These are phyloP conservation scores for Reinhardtius hippoglossoides DNA, from an alignment of 2,113 vertebrate species.

Conservation along the genomic window DNA sequence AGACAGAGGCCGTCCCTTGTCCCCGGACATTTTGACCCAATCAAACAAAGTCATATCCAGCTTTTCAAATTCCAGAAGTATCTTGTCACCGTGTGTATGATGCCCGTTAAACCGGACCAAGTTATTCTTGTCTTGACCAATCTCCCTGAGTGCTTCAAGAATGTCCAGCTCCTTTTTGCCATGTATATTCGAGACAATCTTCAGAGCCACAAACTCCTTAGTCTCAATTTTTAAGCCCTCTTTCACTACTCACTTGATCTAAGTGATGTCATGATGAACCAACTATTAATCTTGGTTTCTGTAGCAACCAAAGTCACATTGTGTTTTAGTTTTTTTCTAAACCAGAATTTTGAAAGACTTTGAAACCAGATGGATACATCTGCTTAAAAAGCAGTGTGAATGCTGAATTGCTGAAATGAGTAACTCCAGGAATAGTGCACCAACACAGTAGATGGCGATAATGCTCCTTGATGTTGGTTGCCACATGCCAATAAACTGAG, in stretches of 20 bases:
- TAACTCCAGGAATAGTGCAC: too few relatives aligned
- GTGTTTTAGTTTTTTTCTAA: too few relatives aligned
- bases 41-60: neutral
- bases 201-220: neutral
- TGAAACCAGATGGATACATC: too few relatives aligned
- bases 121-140: neutral
- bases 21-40: accelerated
- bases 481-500: too few relatives aligned
- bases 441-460: too few relatives aligned
- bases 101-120: neutral
- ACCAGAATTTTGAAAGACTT: too few relatives aligned
- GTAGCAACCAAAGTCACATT: too few relatives aligned
- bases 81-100: neutral
- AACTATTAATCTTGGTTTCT: too few relatives aligned
- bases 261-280: too few relatives aligned
- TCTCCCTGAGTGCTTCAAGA: neutral
- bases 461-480: too few relatives aligned
- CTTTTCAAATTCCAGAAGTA: neutral
- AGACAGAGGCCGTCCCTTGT: neutral
- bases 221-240: neutral
- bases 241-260: neutral
- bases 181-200: neutral
- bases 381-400: too few relatives aligned
- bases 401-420: too few relatives aligned
- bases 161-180: neutral